Conservation (phyloP, 2,797 vertebrate species). For the Gymnocypris eckloni region DNA sequence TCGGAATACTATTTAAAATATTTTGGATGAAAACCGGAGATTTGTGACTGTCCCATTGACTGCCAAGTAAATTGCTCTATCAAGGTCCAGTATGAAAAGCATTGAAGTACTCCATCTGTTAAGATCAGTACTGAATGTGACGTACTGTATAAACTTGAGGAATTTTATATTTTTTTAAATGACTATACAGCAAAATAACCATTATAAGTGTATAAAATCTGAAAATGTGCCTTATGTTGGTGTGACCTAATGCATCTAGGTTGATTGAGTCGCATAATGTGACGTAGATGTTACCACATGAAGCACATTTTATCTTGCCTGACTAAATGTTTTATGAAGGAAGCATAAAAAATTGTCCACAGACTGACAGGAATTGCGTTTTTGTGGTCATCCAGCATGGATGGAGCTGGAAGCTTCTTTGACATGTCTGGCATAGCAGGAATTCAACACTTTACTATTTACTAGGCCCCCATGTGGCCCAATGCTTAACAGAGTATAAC, state of each 20-base stretch:
- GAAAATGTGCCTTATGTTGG: background rate
- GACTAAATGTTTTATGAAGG: background rate
- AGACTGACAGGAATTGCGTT: constrained; percentile 24
- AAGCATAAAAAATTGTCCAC: constrained; percentile 12
- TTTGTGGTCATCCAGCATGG: constrained; percentile 12
- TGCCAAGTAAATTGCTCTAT: too few species aligned
- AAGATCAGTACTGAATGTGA: constrained; percentile 1
- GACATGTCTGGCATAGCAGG: constrained; percentile 76
- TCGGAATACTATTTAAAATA: too few species aligned
- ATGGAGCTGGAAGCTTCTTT: constrained; percentile 70
- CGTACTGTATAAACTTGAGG: background rate
- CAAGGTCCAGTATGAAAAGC: too few species aligned
- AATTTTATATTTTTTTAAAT: background rate
- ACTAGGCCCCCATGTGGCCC: constrained; percentile 70
- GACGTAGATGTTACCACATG: constrained; percentile 6
- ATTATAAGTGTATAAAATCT: constrained; percentile 6
- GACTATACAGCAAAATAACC: background rate
- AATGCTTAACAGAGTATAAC: constrained; percentile 34
- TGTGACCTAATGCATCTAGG: background rate
- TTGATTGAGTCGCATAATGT: background rate
- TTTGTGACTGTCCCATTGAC: too few species aligned
- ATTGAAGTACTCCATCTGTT: too few species aligned
- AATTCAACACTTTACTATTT: constrained; percentile 78
- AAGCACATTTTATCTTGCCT: background rate
- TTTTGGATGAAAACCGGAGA: too few species aligned